Percentiles rank a stretch among this genome's conserved stretches.
Conservation (phyloP, 2,113 vertebrate species). For the Cisticola juncidis region DNA sequence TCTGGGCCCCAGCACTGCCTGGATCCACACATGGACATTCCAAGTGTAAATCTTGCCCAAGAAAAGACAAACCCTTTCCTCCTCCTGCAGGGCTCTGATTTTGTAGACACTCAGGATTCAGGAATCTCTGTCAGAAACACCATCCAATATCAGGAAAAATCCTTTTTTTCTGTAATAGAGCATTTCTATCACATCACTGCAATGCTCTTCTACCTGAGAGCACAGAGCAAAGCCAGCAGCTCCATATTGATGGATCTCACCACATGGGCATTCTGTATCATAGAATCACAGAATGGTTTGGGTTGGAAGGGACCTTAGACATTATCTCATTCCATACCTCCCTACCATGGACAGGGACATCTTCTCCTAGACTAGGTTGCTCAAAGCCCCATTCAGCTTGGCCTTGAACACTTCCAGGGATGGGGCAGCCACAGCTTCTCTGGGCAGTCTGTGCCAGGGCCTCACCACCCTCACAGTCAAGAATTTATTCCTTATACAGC, state of each 20-base stretch:
- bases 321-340: not conserved
- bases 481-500: not conserved
- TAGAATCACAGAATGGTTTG: not conserved
- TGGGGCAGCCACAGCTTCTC: not conserved
- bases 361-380: not conserved
- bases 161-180: not conserved
- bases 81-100: not conserved
- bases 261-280: rapidly evolving
- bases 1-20: not conserved
- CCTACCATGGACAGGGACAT: not conserved
- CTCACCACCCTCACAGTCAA: not conserved
- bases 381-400: not conserved
- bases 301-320: not conserved
- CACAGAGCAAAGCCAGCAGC: not conserved
- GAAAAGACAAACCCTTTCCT: not conserved
- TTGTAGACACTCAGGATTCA: not conserved
- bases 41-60: not conserved
- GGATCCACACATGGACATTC: not conserved
- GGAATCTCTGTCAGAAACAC: not conserved
- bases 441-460: not conserved
- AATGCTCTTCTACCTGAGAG: not conserved
- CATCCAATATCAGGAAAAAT: not conserved
- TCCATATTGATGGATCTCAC: not conserved
- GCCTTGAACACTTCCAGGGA: not conserved
- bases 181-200: not conserved